phyloP scores from a whole-genome alignment of 2,888 invertebrate genomes.

The Trypoxylon attenuatum region DNA sequence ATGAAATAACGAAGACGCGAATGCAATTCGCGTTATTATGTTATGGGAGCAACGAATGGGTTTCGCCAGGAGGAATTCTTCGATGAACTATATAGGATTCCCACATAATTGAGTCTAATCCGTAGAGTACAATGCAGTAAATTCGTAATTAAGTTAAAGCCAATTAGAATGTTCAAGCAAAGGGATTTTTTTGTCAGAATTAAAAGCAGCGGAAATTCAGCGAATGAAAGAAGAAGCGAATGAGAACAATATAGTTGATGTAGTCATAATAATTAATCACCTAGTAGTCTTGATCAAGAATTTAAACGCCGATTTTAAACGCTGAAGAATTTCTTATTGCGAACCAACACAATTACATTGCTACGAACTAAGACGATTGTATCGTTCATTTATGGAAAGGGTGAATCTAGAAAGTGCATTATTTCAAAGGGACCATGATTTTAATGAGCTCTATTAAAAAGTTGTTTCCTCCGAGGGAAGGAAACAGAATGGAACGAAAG shows the following conservation, averaged over 20 bases:
- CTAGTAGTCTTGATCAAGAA: no score
- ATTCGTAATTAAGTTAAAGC: slow-evolving; percentile 18
- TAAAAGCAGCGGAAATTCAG: no score
- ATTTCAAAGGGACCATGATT: no score
- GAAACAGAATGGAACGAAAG: not conserved
- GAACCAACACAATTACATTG: no score
- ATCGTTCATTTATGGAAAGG: no score
- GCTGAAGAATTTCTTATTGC: no score
- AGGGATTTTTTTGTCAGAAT: no score
- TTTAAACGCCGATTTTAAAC: no score
- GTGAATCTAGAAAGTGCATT: no score
- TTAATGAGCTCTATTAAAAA: no score
- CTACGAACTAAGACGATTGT: no score
- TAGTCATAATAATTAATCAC: no score
- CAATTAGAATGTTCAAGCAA: not conserved
- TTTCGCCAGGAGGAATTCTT: slow-evolving; percentile 32
- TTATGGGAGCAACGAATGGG: slow-evolving; percentile 15
- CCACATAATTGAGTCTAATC: slow-evolving; percentile 25
- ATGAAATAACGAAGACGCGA: slow-evolving; percentile 34
- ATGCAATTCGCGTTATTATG: slow-evolving; percentile 26
- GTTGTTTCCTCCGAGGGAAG: not conserved
- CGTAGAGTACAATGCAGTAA: not conserved
- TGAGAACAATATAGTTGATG: not conserved
- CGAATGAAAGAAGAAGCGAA: not conserved
- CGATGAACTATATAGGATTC: slow-evolving; percentile 32